Conservation (phyloP, 2,113 vertebrate genomes). For the Indicator indicator region DNA sequence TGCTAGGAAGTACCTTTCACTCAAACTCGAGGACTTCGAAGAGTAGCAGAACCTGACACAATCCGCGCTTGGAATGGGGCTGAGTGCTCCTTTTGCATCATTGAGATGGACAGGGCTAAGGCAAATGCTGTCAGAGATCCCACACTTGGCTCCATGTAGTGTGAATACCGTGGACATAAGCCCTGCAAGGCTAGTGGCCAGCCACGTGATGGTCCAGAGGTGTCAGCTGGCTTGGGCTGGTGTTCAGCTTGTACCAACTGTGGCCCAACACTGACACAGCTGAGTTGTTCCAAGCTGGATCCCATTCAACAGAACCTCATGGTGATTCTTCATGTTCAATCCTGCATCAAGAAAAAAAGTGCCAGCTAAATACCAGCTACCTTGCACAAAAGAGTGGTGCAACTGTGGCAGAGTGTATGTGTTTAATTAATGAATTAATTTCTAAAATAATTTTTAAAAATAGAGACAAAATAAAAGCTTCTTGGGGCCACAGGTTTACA, state of each 20-base stretch:
- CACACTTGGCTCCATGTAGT: neutral
- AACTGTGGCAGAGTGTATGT: neutral
- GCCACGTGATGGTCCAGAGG: neutral
- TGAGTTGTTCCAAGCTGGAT: neutral
- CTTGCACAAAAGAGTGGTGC: neutral
- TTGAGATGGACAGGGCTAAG: neutral
- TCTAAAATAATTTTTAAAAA: too few species aligned
- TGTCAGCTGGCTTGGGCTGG: conserved; percentile 21
- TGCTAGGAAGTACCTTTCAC: neutral
- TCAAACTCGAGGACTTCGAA: neutral
- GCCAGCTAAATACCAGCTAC: neutral
- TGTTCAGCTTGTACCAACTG: neutral
- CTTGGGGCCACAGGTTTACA: neutral
- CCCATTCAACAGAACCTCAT: neutral
- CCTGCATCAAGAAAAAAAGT: neutral
- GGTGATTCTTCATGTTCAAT: neutral
- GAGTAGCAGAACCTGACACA: neutral
- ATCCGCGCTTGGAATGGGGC: neutral
- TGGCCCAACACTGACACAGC: neutral
- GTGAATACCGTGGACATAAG: conserved; percentile 1
- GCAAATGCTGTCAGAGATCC: neutral
- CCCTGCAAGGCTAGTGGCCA: neutral
- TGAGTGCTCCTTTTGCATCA: neutral
- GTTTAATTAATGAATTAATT: neutral
- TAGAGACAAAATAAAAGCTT: rapidly evolving